Percentiles rank a stretch among this genome's conserved stretches.
Conservation (phyloP, 2,888 invertebrate species). For the Leucoma salicis region DNA sequence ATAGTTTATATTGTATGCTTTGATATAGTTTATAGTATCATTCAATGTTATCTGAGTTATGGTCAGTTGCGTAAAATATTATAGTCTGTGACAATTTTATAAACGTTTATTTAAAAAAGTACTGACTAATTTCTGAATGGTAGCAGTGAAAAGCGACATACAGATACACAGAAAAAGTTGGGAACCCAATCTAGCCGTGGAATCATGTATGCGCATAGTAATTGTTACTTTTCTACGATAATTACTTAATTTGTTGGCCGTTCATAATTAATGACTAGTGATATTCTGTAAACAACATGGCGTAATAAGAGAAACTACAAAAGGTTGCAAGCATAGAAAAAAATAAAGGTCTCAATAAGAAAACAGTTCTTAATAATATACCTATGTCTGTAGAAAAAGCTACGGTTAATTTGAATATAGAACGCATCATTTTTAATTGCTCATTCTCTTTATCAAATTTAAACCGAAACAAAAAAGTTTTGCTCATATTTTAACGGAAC, state of each 20-base stretch:
- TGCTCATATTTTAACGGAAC: no score
- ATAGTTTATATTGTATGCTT: neutral
- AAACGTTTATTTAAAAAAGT: no score
- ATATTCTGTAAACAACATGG: conserved; percentile 28
- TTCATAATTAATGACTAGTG: conserved; percentile 28
- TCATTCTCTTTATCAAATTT: no score
- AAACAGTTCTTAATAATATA: no score
- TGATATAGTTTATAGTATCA: neutral
- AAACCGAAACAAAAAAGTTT: no score
- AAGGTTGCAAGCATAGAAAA: no score
- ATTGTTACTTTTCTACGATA: conserved; percentile 50
- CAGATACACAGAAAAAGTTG: conserved; percentile 47
- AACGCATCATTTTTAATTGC: no score
- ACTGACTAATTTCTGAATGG: no score
- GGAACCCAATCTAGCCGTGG: conserved; percentile 36
- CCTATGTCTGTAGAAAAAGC: no score
- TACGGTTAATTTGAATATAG: no score
- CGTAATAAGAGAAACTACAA: conserved; percentile 24
- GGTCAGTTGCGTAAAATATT: conserved; percentile 38
- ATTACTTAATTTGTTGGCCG: conserved; percentile 45
- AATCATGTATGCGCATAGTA: conserved; percentile 41
- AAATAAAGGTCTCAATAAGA: neutral
- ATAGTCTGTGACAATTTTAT: conserved; percentile 20
- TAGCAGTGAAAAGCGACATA: neutral
- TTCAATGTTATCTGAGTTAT: conserved; percentile 24